Conservation (phyloP, 1,140 invertebrate genomes). For the Meteorus sp. region DNA sequence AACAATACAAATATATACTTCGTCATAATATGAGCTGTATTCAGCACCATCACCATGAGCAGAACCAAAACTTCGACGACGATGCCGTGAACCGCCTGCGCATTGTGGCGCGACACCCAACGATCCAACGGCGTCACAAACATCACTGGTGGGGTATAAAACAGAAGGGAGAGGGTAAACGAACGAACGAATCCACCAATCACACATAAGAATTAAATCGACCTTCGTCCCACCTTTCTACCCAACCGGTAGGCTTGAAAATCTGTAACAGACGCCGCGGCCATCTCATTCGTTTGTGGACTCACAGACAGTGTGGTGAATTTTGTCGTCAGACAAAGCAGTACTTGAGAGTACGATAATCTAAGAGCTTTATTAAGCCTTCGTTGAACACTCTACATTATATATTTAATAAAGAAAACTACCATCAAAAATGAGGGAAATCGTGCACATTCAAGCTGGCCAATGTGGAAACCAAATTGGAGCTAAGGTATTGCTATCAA, state of each 20-base stretch:
- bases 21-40: too few species aligned
- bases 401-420: conserved; percentile 13
- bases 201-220: conserved; percentile 7
- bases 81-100: too few species aligned
- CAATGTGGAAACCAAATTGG: conserved; percentile 92
- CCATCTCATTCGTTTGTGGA: conserved; percentile 33
- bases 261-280: conserved; percentile 53
- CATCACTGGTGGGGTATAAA: too few species aligned
- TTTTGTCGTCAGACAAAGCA: conserved; percentile 12
- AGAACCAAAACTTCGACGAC: too few species aligned
- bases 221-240: conserved; percentile 27
- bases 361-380: conserved; percentile 17
- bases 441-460: conserved; percentile 84
- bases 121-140: too few species aligned
- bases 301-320: conserved; percentile 26
- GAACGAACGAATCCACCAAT: conserved; percentile 39
- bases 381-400: too few species aligned
- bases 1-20: too few species aligned
- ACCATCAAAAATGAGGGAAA: conserved; percentile 78
- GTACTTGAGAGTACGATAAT: too few species aligned
- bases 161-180: too few species aligned
- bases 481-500: conserved; percentile 70
- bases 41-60: too few species aligned
- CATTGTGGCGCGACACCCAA: conserved; percentile 21
- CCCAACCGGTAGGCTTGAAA: conserved; percentile 50